A percentile compares a stretch with the other conserved stretches of the same genome.
Evolutionary conservation across 2,888 invertebrate genomes (phyloP).

Genomic region (Lithophane socia): DNA sequence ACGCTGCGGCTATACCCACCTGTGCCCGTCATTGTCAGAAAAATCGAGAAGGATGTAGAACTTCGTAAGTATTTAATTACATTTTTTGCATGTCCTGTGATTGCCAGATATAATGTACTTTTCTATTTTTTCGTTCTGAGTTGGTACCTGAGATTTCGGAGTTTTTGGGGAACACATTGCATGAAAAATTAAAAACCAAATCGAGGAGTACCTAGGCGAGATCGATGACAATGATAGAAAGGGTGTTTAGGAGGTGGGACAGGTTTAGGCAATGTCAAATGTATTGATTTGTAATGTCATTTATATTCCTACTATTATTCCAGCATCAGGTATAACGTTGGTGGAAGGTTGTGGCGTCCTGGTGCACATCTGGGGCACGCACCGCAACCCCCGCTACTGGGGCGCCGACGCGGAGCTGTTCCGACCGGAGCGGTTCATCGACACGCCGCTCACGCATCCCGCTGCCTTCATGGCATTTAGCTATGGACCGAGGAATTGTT

Average conservation of each 20-base stretch:
- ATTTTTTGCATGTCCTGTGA: not conserved
- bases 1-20: conserved; percentile 72
- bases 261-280: too few relatives aligned
- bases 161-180: too few relatives aligned
- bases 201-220: too few relatives aligned
- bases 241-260: too few relatives aligned
- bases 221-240: too few relatives aligned
- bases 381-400: conserved; percentile 78
- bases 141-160: too few relatives aligned
- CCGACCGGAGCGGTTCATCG: conserved; percentile 76
- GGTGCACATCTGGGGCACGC: conserved; percentile 73
- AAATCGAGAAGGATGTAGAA: conserved; percentile 62
- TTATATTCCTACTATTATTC: not conserved
- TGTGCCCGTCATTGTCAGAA: conserved; percentile 68
- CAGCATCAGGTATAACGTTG: conserved; percentile 73
- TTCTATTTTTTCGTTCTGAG: too few relatives aligned
- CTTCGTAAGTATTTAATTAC: conserved; percentile 60
- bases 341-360: conserved; percentile 66
- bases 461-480: conserved; percentile 75
- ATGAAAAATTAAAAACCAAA: too few relatives aligned
- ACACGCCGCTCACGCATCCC: conserved; percentile 63
- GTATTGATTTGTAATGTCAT: too few relatives aligned
- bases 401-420: conserved; percentile 74
- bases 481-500: conserved; percentile 74
- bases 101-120: too few relatives aligned